Evolutionary conservation across 2,113 vertebrate species (phyloP), one percentile per base, ranked within the genome.

Genomic region (pig (Sus scrofa)): DNA sequence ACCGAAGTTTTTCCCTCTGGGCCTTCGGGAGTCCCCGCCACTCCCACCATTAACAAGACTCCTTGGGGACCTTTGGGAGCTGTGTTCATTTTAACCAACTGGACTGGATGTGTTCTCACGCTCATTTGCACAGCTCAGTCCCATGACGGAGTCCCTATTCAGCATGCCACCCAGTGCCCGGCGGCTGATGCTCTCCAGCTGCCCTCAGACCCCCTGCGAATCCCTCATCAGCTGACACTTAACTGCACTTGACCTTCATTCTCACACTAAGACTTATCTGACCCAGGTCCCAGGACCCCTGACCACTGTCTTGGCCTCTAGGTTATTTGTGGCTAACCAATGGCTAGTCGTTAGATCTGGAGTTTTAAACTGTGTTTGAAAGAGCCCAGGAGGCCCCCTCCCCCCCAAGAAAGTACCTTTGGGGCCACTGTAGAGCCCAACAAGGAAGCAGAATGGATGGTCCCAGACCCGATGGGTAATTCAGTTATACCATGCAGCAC

Each of bases 31-130:
- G 30, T 44, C 44, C 39, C 73, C 50, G 20, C 26, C 73, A 63
- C 37, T 68, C 82, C 67, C 56, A 44, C 71, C 67, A 65, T 93
- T 95, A 91, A 67, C 73, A 54, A 60, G 73, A 68, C 58, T 97
- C 52, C 62, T 79, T 2, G 9, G 90, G 62, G 62, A 65, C 54
- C 19, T 87, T 39, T 3, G 54, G 71, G n/a, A 95, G 52, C 71
- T 73, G 37, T 85, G 89, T 24, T 96, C 34, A 84, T 90, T 91
- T 78, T 65, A 88, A 82, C 52, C 39, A 50, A 60, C 26, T 86
- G 63, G 84, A 60, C 26, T 86, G 63, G 84, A 84, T 24, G 65
- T 24, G 30, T 92, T 67, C 60, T 92, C 37, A 89, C 0, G 4
- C 34, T 84, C 84, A 87, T 77, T 86, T 96, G 74, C 52, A 93